Conservation (phyloP, 2,113 vertebrate species). For the Phrynosoma platyrhinos region DNA sequence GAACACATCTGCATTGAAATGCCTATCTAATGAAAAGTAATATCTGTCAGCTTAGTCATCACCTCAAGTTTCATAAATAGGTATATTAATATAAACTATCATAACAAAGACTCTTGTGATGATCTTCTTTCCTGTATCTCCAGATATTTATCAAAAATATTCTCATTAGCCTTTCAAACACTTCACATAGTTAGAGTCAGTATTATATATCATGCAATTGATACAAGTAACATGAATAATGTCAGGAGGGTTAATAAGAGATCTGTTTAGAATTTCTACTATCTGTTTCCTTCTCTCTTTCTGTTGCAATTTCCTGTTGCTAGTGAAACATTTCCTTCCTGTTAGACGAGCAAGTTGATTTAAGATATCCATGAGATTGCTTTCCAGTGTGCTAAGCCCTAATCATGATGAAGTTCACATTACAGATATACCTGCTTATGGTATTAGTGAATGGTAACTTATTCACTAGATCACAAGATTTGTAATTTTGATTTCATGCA, state of each 20-base stretch:
- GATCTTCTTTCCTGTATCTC: background rate
- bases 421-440: conserved; percentile 15
- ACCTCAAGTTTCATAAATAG: background rate
- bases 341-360: background rate
- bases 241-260: background rate
- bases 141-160: background rate
- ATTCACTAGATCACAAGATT: conserved; percentile 35
- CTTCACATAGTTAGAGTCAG: background rate
- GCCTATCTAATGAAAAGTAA: background rate
- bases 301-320: background rate
- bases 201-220: background rate
- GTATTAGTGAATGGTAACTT: background rate
- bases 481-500: conserved; percentile 45
- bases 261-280: too few relatives aligned
- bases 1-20: background rate
- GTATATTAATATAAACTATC: background rate
- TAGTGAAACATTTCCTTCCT: background rate
- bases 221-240: background rate
- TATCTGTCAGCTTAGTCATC: too few relatives aligned
- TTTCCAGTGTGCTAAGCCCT: conserved; percentile 25
- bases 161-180: background rate
- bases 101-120: background rate
- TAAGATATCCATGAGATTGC: conserved; percentile 25
- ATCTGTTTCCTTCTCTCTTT: background rate
- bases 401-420: background rate